Evolutionary conservation across 2,797 vertebrate species (phyloP).

Genomic region (Neosilurus hyrtlii): DNA sequence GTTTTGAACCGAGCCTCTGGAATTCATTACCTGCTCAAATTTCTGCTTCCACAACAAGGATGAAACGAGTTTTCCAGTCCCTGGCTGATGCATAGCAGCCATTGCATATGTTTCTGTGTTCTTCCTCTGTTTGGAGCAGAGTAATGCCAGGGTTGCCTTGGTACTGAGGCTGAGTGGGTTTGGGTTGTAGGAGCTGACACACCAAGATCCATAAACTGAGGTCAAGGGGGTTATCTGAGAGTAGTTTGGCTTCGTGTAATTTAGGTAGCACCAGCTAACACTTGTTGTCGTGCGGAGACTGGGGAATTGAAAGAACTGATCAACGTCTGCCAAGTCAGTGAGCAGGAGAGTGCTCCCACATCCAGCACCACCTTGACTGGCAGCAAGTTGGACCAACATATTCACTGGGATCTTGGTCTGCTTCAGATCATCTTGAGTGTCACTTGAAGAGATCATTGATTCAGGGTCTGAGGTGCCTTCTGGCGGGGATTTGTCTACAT

Average conservation of each 20-base stretch:
- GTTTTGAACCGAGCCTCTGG: background rate
- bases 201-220: slow-evolving; percentile 95
- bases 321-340: slow-evolving; percentile 82
- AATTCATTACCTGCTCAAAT: slow-evolving; percentile 85
- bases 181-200: slow-evolving; percentile 91
- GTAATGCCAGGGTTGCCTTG: slow-evolving; percentile 88
- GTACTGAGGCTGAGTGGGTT: slow-evolving; percentile 94
- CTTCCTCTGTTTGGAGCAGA: slow-evolving; percentile 89
- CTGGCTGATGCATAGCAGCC: slow-evolving; percentile 85
- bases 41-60: slow-evolving; percentile 91
- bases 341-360: slow-evolving; percentile 77
- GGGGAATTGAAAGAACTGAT: slow-evolving; percentile 89
- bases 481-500: slow-evolving; percentile 82
- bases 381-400: slow-evolving; percentile 81
- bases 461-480: slow-evolving; percentile 84
- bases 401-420: slow-evolving; percentile 74
- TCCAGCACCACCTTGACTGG: slow-evolving; percentile 71
- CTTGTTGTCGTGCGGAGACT: slow-evolving; percentile 90
- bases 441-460: slow-evolving; percentile 75
- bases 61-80: slow-evolving; percentile 90
- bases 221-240: slow-evolving; percentile 75
- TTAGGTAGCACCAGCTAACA: slow-evolving; percentile 98
- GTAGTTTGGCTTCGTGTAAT: slow-evolving; percentile 93
- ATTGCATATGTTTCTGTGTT: slow-evolving; percentile 82
- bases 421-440: slow-evolving; percentile 69